phyloP scores from a whole-genome alignment of 2,888 invertebrate genomes.

The Steinernema carpocapsae region DNA sequence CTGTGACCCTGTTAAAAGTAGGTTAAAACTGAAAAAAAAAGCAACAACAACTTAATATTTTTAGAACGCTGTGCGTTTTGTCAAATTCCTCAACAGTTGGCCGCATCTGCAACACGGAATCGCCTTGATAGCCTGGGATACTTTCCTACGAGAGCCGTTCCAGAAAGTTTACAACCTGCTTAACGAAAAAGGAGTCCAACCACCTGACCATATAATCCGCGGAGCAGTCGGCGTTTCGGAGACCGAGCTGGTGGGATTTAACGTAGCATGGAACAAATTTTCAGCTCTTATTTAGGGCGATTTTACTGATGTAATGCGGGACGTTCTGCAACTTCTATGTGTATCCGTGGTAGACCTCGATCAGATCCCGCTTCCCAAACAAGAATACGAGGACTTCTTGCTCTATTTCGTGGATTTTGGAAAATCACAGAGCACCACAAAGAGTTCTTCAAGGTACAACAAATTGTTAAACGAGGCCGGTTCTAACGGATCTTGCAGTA shows the following conservation, averaged over 20 bases:
- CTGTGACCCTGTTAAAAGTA: constrained; percentile 10
- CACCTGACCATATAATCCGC: constrained; percentile 51
- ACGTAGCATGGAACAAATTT: not conserved
- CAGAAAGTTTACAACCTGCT: constrained; percentile 45
- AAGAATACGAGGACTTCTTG: constrained; percentile 44
- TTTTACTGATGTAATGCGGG: not conserved
- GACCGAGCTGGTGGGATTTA: constrained; percentile 43
- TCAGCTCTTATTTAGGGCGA: not conserved
- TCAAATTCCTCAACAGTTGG: constrained; percentile 35
- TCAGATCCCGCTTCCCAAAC: constrained; percentile 35
- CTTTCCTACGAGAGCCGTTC: constrained; percentile 54
- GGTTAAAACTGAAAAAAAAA: too few species aligned
- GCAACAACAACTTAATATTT: too few species aligned
- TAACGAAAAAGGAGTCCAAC: constrained; percentile 48
- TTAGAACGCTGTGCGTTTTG: constrained; percentile 26
- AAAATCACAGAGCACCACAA: not conserved
- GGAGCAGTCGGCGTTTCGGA: constrained; percentile 55
- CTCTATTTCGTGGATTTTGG: constrained; percentile 3
- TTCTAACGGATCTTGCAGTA: not conserved
- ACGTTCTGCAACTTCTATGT: constrained; percentile 36
- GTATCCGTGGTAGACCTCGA: constrained; percentile 42
- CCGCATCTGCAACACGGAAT: constrained; percentile 61
- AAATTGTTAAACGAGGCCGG: not conserved
- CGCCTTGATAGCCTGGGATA: constrained; percentile 62
- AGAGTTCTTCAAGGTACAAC: not conserved